These are phyloP conservation scores for Accipiter virgatus DNA, from an alignment of 2,113 vertebrate species.

Conservation along the genomic window DNA sequence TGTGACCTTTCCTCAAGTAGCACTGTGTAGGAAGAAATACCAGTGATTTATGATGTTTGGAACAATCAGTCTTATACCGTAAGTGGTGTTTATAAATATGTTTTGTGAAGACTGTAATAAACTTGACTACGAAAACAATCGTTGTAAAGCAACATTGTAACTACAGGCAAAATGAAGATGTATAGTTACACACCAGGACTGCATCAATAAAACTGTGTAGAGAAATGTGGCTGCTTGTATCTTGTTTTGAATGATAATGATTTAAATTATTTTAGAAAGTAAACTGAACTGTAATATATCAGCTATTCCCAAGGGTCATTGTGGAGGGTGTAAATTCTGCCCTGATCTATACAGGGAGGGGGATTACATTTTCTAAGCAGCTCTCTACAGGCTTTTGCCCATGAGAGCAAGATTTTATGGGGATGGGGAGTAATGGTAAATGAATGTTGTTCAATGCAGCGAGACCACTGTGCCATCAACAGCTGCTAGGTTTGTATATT, in stretches of 20 bases:
- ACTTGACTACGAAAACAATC: neutral
- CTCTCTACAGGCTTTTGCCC: neutral
- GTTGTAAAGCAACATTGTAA: neutral
- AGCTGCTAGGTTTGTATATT: neutral
- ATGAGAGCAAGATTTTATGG: neutral
- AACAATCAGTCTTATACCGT: neutral
- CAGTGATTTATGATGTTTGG: neutral
- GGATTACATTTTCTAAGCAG: neutral
- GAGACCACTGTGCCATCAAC: neutral
- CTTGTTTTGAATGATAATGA: neutral
- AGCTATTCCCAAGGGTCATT: neutral
- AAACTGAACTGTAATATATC: neutral
- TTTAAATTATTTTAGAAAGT: neutral
- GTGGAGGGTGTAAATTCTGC: neutral
- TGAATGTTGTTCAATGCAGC: neutral
- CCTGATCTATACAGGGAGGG: neutral
- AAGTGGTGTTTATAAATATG: neutral
- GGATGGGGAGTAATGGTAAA: neutral
- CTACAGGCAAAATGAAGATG: neutral
- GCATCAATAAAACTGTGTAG: constrained; percentile 30
- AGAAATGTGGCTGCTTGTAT: neutral
- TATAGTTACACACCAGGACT: neutral
- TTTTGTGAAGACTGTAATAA: neutral
- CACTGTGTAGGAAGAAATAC: neutral
- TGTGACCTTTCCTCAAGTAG: constrained; percentile 9